Evolutionary conservation across 2,888 invertebrate genomes (phyloP).

Genomic region (Erynnis tages): DNA sequence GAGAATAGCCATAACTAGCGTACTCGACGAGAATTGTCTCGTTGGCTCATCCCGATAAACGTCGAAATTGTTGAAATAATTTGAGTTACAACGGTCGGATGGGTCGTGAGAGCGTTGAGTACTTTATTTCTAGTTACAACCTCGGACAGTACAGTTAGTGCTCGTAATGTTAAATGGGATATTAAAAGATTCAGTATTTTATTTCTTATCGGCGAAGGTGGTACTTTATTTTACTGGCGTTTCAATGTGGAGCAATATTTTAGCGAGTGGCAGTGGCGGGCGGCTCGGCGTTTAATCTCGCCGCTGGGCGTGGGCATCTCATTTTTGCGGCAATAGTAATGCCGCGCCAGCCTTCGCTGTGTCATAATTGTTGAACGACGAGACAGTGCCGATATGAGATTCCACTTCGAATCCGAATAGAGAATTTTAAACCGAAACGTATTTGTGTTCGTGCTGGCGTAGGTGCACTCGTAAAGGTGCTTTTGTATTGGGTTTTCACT

Average conservation of each 20-base stretch:
- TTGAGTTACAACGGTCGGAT: conserved; percentile 38
- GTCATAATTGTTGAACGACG: conserved; percentile 11
- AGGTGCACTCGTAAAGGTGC: not conserved
- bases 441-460: not conserved
- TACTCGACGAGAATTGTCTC: conserved; percentile 47
- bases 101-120: conserved; percentile 32
- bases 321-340: conserved; percentile 44
- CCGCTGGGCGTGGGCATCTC: conserved; percentile 47
- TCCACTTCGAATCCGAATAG: not conserved
- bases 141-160: conserved; percentile 22
- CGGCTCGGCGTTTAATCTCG: conserved; percentile 56
- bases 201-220: conserved; percentile 38
- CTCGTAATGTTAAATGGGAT: conserved; percentile 28
- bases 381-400: not conserved
- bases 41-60: conserved; percentile 52
- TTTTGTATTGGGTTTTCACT: not conserved
- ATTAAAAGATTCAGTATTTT: conserved; percentile 33
- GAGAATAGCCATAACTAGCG: conserved; percentile 51
- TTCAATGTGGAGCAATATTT: conserved; percentile 60
- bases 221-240: conserved; percentile 52
- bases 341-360: not conserved
- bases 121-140: conserved; percentile 34
- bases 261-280: conserved; percentile 53
- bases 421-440: not conserved
- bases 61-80: conserved; percentile 50